Percentiles rank a stretch among this genome's conserved stretches.
Conservation (phyloP, 1,140 invertebrate species). For the Drosophila neocordata region DNA sequence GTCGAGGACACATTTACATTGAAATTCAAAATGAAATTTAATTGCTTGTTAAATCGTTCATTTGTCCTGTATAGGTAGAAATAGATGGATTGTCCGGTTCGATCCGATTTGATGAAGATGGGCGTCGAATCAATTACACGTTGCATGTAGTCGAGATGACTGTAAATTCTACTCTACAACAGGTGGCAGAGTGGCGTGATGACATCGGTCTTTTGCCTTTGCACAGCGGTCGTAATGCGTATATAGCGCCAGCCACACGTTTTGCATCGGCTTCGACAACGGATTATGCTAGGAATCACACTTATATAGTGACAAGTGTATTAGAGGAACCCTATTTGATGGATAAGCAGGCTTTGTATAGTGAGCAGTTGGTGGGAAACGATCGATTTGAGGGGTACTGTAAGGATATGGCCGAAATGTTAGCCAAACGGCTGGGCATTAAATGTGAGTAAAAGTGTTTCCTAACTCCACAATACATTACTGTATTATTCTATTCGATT, state of each 20-base stretch:
- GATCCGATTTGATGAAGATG: slow-evolving; percentile 93
- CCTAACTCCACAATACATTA: not conserved
- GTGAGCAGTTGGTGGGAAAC: slow-evolving; percentile 89
- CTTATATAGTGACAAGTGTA: slow-evolving; percentile 94
- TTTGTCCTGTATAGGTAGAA: slow-evolving; percentile 88
- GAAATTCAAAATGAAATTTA: no score
- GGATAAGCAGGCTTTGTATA: slow-evolving; percentile 85
- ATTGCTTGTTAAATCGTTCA: no score
- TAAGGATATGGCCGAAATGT: slow-evolving; percentile 94
- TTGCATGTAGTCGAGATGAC: slow-evolving; percentile 97
- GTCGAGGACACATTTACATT: not conserved
- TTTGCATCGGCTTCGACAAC: slow-evolving; percentile 85
- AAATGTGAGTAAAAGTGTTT: slow-evolving; percentile 88
- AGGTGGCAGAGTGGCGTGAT: slow-evolving; percentile 96
- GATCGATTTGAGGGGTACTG: slow-evolving; percentile 96
- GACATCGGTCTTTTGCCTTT: slow-evolving; percentile 89
- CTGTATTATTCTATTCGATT: not conserved
- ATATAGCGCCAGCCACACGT: slow-evolving; percentile 84
- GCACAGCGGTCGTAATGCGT: slow-evolving; percentile 86
- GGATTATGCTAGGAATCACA: slow-evolving; percentile 92
- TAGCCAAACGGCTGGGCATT: slow-evolving; percentile 92
- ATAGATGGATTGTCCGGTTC: slow-evolving; percentile 95
- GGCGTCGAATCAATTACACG: slow-evolving; percentile 93
- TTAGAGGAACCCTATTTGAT: slow-evolving; percentile 94
- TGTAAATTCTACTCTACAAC: slow-evolving; percentile 91